Percentiles rank a stretch among this genome's conserved stretches.
phyloP scores from a whole-genome alignment of 1,140 invertebrate species.

The Drosophila melanica region DNA sequence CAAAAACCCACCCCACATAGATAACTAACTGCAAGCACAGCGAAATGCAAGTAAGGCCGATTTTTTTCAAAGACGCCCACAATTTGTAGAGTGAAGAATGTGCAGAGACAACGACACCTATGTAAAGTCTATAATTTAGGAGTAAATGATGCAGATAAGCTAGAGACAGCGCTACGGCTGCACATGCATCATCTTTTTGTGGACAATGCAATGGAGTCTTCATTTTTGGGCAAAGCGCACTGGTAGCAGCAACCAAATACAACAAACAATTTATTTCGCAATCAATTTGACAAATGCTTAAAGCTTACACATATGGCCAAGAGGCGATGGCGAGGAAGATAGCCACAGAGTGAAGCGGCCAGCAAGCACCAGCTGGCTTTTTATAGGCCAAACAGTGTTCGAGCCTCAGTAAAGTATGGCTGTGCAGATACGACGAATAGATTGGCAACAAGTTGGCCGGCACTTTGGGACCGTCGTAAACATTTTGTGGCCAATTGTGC shows the following conservation, averaged over 20 bases:
- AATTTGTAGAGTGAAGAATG: conserved; percentile 2
- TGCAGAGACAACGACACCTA: not conserved
- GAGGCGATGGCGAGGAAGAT: conserved; percentile 29
- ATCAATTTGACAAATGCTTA: conserved; percentile 76
- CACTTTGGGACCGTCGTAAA: conserved; percentile 46
- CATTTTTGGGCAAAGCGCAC: conserved; percentile 36
- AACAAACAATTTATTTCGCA: conserved; percentile 75
- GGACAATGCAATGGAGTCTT: conserved; percentile 48
- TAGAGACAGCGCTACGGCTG: conserved; percentile 19
- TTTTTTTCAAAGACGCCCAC: conserved; percentile 25
- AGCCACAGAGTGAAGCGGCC: conserved; percentile 11
- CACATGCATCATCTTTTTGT: conserved; percentile 65
- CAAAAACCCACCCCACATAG: not conserved
- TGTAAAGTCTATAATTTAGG: conserved; percentile 69
- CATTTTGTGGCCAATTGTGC: conserved; percentile 58
- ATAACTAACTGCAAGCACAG: not conserved
- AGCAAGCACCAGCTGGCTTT: conserved; percentile 5
- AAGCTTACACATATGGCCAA: conserved; percentile 52
- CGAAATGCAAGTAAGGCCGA: not conserved
- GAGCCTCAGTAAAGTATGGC: not conserved
- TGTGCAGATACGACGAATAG: conserved; percentile 21
- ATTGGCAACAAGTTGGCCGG: conserved; percentile 38
- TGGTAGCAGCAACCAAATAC: conserved; percentile 50
- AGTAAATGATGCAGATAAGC: conserved; percentile 79
- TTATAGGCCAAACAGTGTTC: conserved; percentile 23